Evolutionary conservation across 2,113 vertebrate genomes (phyloP), one percentile per base, ranked within the genome.

Genomic region (Macrotus californicus): DNA sequence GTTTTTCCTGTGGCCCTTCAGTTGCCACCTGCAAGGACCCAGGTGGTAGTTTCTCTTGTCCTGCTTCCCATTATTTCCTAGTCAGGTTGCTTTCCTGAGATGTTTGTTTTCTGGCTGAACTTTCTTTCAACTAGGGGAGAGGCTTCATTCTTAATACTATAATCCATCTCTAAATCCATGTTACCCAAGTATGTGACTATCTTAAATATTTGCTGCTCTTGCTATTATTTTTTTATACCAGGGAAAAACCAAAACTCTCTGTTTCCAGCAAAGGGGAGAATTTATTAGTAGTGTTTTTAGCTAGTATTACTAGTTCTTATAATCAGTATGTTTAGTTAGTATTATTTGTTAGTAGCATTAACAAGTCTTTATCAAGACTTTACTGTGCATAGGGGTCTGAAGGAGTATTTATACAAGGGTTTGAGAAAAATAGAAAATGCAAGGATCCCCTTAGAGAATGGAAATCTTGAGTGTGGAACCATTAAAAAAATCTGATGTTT

Each of bases 91-190:
- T 24, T 72, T 80, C 7, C 59, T 70, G 21, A 84, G 56, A 66
- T 59, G 10, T 82, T 43, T 66, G 21, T 84, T 81, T 92, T 90
- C 85, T 91, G 67, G 77, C 50, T 91, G 79, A 86, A 95, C 73
- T 95, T 86, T 94, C 64, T 84, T 91, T 89, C 56, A 70, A 77
- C 26, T 24, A 67, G 39, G 4, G 82, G 39, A 82, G 64, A 91
- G 36, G 21, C 34, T 91, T 93, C 10, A n/a, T 34, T 61, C 52
- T 93, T 94, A 19, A 43, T 19, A 46, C 36, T 36, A 61, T 84
- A 86, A 89, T 89, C 39, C 26, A 26, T 39, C 50, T 73, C 22
- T 19, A 80, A 83, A 79, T 70, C 81, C 54, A 21, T 31, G 13
- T n/a, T 41, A 59, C 21, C 39, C 6, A 36, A 80, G 70, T 39